Conservation (phyloP, 1,140 invertebrate genomes). For the Polypedilum pembai region DNA sequence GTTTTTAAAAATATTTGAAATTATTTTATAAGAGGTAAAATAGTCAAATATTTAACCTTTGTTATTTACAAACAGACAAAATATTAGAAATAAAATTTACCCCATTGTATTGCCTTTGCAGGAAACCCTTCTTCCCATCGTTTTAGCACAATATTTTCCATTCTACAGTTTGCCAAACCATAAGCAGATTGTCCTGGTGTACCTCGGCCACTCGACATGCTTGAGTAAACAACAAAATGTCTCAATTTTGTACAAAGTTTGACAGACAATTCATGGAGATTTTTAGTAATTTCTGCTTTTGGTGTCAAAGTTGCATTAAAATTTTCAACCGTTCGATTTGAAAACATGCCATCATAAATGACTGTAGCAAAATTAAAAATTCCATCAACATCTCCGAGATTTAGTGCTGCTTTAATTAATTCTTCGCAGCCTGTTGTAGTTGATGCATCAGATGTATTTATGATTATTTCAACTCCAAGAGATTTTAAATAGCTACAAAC, state of each 20-base stretch:
- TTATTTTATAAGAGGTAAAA: too few relatives aligned
- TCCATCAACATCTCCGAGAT: conserved; percentile 56
- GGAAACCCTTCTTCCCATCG: conserved; percentile 46
- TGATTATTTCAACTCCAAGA: conserved; percentile 50
- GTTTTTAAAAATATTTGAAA: too few relatives aligned
- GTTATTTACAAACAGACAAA: too few relatives aligned
- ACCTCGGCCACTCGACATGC: conserved; percentile 65
- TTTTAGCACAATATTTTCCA: conserved; percentile 53
- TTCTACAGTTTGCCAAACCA: conserved; percentile 53
- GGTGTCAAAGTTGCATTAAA: conserved; percentile 44
- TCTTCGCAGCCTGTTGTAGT: conserved; percentile 43
- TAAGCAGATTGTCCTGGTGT: conserved; percentile 52
- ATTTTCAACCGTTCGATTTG: conserved; percentile 45
- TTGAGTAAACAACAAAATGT: conserved; percentile 64
- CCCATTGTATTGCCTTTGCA: conserved; percentile 53
- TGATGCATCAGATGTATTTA: conserved; percentile 51
- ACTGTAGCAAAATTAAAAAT: conserved; percentile 69
- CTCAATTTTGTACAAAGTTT: conserved; percentile 45
- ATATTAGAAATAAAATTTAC: too few relatives aligned
- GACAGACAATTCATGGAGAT: conserved; percentile 45
- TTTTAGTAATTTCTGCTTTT: conserved; percentile 46
- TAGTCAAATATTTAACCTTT: too few relatives aligned
- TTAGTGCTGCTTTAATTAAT: conserved; percentile 49
- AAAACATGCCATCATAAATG: conserved; percentile 44
- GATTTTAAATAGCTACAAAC: conserved; percentile 51